Evolutionary conservation across 2,113 vertebrate species (phyloP).

Genomic region (Microtus oregoni): DNA sequence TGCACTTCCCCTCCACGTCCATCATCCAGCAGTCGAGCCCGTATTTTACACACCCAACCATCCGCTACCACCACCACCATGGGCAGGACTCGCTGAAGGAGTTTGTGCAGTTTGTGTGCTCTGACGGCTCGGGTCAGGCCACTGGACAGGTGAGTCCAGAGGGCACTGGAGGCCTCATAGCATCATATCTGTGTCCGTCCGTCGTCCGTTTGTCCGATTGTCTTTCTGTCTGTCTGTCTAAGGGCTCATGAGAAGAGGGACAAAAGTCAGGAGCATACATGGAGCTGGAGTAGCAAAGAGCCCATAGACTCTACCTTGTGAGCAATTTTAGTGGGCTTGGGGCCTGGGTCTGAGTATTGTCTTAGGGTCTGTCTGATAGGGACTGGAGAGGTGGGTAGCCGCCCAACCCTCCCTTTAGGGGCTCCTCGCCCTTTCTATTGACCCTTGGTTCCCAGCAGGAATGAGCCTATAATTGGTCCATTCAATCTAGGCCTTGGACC

Average conservation of each 20-base stretch:
- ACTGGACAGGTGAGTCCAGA: constrained; percentile 92
- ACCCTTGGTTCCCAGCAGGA: not conserved
- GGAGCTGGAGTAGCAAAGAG: constrained; percentile 29
- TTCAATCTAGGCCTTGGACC: not conserved
- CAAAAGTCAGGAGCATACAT: not conserved
- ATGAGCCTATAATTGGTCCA: not conserved
- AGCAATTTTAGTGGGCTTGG: not conserved
- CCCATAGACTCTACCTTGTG: not conserved
- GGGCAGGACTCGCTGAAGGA: constrained; percentile 97
- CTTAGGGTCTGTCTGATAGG: not conserved
- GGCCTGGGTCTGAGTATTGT: not conserved
- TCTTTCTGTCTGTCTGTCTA: constrained; percentile 65
- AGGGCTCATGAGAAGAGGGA: constrained; percentile 50
- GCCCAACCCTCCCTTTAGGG: not conserved
- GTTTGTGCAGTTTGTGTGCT: constrained; percentile 97
- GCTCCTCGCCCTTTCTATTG: not conserved
- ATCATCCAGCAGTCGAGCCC: constrained; percentile 98
- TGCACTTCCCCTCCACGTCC: constrained; percentile 98
- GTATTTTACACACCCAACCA: constrained; percentile 98
- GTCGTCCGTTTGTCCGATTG: constrained; percentile 21
- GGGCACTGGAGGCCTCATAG: constrained; percentile 46
- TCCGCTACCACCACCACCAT: constrained; percentile 97
- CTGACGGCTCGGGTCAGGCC: constrained; percentile 95
- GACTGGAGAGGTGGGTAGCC: not conserved
- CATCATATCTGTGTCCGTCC: not conserved